These are phyloP conservation scores for Poecilia gillii DNA, from an alignment of 2,797 vertebrate genomes.

Conservation along the genomic window DNA sequence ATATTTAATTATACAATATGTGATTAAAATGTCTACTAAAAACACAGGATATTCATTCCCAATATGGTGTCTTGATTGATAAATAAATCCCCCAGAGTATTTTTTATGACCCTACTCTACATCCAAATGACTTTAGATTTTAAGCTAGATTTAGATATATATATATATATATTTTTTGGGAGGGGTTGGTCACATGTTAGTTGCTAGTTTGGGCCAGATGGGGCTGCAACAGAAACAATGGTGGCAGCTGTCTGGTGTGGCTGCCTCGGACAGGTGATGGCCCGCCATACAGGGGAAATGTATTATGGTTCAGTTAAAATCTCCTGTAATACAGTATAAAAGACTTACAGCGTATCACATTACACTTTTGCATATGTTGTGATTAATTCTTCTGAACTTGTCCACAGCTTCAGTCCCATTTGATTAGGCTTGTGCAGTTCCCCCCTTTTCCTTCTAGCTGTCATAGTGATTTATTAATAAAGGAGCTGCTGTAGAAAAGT, in stretches of 20 bases:
- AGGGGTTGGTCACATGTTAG: slow-evolving; percentile 45
- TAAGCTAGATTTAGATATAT: slow-evolving; percentile 13
- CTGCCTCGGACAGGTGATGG: slow-evolving; percentile 82
- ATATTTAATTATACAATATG: slow-evolving; percentile 60
- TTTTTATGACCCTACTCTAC: background rate
- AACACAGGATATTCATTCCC: slow-evolving; percentile 69
- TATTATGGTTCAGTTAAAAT: slow-evolving; percentile 73
- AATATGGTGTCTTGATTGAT: slow-evolving; percentile 61
- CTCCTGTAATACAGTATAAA: slow-evolving; percentile 57
- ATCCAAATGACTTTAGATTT: slow-evolving; percentile 8
- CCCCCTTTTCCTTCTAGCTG: slow-evolving; percentile 13
- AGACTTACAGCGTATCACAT: slow-evolving; percentile 69
- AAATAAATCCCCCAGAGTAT: slow-evolving; percentile 39
- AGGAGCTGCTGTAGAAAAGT: slow-evolving; percentile 11
- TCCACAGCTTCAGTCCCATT: slow-evolving; percentile 41
- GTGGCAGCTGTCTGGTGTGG: slow-evolving; percentile 78
- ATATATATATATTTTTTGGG: slow-evolving; percentile 43
- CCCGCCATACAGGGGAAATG: slow-evolving; percentile 66
- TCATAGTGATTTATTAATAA: slow-evolving; percentile 7
- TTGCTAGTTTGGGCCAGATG: slow-evolving; percentile 70
- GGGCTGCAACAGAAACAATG: slow-evolving; percentile 75
- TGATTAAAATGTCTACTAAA: slow-evolving; percentile 60
- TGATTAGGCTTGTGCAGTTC: slow-evolving; percentile 11
- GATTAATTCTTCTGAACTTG: slow-evolving; percentile 74
- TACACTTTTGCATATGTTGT: slow-evolving; percentile 79